These are phyloP conservation scores for Pseudococcus viburni DNA, from an alignment of 2,888 invertebrate species.

Conservation along the genomic window DNA sequence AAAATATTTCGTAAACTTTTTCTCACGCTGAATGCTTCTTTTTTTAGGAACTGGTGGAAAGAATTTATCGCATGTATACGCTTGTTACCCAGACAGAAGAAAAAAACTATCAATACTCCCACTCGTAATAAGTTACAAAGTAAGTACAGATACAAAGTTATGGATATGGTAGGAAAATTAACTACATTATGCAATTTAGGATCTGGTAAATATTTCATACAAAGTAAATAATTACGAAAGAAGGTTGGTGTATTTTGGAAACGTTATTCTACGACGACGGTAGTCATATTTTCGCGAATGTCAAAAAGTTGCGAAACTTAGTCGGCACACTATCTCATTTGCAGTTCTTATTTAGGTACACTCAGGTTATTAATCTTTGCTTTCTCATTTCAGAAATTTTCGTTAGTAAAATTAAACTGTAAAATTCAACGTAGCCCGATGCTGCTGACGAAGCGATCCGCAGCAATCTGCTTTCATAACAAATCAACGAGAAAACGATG, in stretches of 20 bases:
- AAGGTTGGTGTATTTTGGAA: neutral
- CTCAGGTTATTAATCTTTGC: slow-evolving; percentile 51
- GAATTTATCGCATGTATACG: neutral
- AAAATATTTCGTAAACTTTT: slow-evolving; percentile 39
- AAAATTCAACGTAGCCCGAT: neutral
- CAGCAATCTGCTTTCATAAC: slow-evolving; percentile 6
- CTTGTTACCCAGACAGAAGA: neutral
- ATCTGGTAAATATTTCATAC: slow-evolving; percentile 24
- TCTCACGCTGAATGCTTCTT: slow-evolving; percentile 24
- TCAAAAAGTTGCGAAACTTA: slow-evolving; percentile 47
- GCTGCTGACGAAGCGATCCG: neutral
- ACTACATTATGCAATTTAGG: slow-evolving; percentile 5
- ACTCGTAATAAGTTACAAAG: neutral
- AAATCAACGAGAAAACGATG: slow-evolving; percentile 44
- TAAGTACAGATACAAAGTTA: neutral
- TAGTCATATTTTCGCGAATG: slow-evolving; percentile 53
- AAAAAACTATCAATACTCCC: slow-evolving; percentile 28
- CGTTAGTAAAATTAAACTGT: slow-evolving; percentile 30
- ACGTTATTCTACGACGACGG: slow-evolving; percentile 17
- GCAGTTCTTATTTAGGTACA: slow-evolving; percentile 51
- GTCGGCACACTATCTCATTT: slow-evolving; percentile 42
- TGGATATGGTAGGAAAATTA: neutral
- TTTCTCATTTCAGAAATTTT: slow-evolving; percentile 35
- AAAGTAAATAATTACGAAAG: slow-evolving; percentile 29
- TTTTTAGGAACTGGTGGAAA: neutral